Evolutionary conservation across 2,888 invertebrate genomes (phyloP).

Genomic region (Dastarcus helophoroides): DNA sequence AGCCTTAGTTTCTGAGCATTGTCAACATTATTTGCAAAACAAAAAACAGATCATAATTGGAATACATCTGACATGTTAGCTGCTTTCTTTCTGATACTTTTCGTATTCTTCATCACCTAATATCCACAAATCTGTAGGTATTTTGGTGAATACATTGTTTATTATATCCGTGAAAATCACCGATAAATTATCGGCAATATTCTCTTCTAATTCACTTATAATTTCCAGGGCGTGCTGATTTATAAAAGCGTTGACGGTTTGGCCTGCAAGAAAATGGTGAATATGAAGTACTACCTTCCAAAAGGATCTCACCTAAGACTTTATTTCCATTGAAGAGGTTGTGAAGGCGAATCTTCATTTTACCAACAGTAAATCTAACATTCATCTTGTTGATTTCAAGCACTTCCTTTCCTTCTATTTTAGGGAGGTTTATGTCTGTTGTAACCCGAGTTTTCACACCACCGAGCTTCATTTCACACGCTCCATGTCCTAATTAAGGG

Average conservation of each 20-base stretch:
- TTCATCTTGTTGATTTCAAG: conserved; percentile 43
- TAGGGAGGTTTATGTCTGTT: conserved; percentile 39
- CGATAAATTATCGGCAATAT: conserved; percentile 43
- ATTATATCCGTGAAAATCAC: conserved; percentile 45
- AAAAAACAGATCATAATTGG: no score
- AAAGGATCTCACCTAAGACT: conserved; percentile 43
- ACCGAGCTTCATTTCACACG: conserved; percentile 41
- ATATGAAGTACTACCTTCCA: no score
- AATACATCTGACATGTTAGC: no score
- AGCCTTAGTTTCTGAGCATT: no score
- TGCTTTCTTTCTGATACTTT: conserved; percentile 12
- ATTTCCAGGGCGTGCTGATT: conserved; percentile 49
- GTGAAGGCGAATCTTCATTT: conserved; percentile 42
- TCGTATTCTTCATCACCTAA: conserved; percentile 20
- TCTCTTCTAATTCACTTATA: conserved; percentile 45
- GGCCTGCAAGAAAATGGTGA: conserved; percentile 37
- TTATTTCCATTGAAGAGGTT: conserved; percentile 54
- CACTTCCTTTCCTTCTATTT: conserved; percentile 35
- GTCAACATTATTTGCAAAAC: no score
- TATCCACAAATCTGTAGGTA: conserved; percentile 47
- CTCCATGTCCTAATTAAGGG: conserved; percentile 47
- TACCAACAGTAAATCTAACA: conserved; percentile 43
- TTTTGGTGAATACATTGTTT: conserved; percentile 46
- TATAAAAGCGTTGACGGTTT: conserved; percentile 46
- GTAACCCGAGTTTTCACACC: conserved; percentile 43